A percentile compares a stretch with the other conserved stretches of the same genome.
Evolutionary conservation across 2,888 invertebrate genomes (phyloP).

Genomic region (Gymnocheta viridis): DNA sequence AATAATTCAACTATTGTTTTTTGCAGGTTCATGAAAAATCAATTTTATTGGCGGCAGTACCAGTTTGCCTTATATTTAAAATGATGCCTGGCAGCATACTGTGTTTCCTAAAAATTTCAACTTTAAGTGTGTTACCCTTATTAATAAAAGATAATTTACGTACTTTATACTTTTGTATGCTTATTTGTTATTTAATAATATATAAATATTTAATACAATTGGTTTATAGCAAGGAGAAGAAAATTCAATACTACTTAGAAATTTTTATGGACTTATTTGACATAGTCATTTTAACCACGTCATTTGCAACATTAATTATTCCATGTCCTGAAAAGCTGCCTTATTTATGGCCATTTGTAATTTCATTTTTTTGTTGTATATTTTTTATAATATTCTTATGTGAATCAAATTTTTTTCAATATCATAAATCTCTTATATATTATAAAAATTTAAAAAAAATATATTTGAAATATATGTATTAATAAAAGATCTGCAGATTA

Average conservation of each 20-base stretch:
- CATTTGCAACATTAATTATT: conserved; percentile 27
- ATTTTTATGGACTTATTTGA: conserved; percentile 38
- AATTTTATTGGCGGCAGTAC: conserved; percentile 56
- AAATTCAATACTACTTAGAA: conserved; percentile 14
- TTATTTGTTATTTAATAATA: conserved; percentile 26
- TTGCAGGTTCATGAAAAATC: conserved; percentile 63
- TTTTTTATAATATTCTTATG: conserved; percentile 33
- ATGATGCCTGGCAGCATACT: conserved; percentile 48
- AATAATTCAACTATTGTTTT: no score
- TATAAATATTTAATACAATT: conserved; percentile 41
- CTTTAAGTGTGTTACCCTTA: conserved; percentile 54
- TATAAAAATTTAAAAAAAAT: neutral
- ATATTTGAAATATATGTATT: neutral
- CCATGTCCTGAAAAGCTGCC: conserved; percentile 49
- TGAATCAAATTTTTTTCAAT: conserved; percentile 9
- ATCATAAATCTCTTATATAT: neutral
- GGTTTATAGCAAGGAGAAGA: conserved; percentile 25
- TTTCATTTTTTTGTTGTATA: conserved; percentile 52
- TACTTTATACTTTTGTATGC: conserved; percentile 49
- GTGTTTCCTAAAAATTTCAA: conserved; percentile 55
- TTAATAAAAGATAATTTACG: conserved; percentile 49
- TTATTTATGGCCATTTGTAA: conserved; percentile 58
- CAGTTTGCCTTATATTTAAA: conserved; percentile 26
- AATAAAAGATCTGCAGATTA: no score
- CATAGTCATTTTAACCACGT: conserved; percentile 35